A percentile compares a stretch with the other conserved stretches of the same genome.
phyloP scores from a whole-genome alignment of 2,888 invertebrate genomes.

The Ptilodon capucinus region DNA sequence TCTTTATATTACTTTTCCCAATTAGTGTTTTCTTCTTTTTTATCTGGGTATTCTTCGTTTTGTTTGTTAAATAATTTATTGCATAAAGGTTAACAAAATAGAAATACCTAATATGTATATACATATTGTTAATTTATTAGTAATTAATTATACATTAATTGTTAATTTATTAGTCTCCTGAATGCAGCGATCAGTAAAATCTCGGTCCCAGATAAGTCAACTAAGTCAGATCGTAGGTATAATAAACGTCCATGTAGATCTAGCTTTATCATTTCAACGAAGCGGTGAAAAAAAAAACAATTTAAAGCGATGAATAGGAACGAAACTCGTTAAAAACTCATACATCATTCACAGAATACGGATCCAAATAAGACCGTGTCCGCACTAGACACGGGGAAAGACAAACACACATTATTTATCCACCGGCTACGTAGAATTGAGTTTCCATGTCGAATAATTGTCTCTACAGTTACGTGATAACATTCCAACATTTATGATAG shows the following conservation, averaged over 20 bases:
- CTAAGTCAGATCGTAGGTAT: background rate
- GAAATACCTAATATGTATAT: too few relatives aligned
- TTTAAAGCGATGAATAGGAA: background rate
- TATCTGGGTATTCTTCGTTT: too few relatives aligned
- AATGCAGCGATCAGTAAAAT: too few relatives aligned
- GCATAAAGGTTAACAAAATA: too few relatives aligned
- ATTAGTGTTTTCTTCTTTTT: too few relatives aligned
- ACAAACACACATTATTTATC: constrained; percentile 41
- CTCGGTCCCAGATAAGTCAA: too few relatives aligned
- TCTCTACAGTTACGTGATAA: constrained; percentile 1
- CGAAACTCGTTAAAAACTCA: constrained; percentile 1
- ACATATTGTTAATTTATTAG: too few relatives aligned
- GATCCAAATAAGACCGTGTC: background rate
- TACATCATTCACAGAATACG: background rate
- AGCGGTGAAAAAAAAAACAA: background rate
- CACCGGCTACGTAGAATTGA: constrained; percentile 36
- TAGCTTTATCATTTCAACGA: background rate
- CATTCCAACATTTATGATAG: background rate
- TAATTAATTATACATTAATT: too few relatives aligned
- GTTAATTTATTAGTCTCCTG: too few relatives aligned
- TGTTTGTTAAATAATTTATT: too few relatives aligned
- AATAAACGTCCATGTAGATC: too few relatives aligned
- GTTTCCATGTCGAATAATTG: constrained; percentile 38
- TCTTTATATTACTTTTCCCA: too few relatives aligned
- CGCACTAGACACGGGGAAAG: constrained; percentile 10